phyloP scores from a whole-genome alignment of 2,888 invertebrate genomes.

The Gari tellinella region DNA sequence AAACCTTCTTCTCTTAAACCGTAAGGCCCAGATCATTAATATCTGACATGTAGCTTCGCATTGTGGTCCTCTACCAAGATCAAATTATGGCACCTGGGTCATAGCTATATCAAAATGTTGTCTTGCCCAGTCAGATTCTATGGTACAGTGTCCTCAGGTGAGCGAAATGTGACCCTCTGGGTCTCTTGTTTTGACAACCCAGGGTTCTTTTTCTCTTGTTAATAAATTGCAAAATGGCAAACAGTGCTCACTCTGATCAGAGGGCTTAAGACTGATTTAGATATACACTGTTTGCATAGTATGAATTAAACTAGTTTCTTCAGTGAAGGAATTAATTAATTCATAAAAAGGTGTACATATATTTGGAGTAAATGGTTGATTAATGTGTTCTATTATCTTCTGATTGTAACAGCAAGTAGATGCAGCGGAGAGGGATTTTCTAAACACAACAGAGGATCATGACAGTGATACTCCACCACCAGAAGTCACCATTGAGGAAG shows the following conservation, averaged over 20 bases:
- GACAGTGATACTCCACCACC: conserved; percentile 27
- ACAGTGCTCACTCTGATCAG: not conserved
- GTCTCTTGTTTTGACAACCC: not conserved
- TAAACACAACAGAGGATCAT: conserved; percentile 24
- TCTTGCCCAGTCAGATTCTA: no score
- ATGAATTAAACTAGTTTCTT: not conserved
- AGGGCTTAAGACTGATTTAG: not conserved
- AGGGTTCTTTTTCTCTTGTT: no score
- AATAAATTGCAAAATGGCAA: no score
- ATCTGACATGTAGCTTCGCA: no score
- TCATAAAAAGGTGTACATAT: not conserved
- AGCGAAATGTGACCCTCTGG: no score
- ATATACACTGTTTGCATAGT: not conserved
- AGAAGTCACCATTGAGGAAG: conserved; percentile 50
- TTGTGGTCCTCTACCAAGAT: no score
- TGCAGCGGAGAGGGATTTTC: conserved; percentile 66
- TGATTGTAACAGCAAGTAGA: conserved; percentile 62
- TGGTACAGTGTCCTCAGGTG: no score
- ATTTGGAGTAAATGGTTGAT: not conserved
- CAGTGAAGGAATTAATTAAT: not conserved
- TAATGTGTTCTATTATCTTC: not conserved
- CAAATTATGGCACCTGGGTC: no score
- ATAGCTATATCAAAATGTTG: no score
- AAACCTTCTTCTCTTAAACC: no score
- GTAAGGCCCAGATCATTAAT: no score